Percentiles rank a stretch among this genome's conserved stretches.
These are phyloP conservation scores for Cervus canadensis DNA, from an alignment of 2,113 vertebrate genomes.

Conservation along the genomic window DNA sequence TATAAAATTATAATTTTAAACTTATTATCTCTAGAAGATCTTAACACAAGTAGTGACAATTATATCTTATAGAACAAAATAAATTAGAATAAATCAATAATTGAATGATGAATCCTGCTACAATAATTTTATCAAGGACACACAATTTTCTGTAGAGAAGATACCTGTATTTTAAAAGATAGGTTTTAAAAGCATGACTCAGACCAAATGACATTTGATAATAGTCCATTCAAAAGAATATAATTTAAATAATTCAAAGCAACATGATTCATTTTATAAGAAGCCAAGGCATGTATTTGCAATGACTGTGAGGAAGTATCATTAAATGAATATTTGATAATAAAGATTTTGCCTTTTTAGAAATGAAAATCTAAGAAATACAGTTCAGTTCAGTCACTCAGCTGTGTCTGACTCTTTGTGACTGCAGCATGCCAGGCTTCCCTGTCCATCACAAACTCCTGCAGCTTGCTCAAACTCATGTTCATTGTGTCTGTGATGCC, in stretches of 20 bases:
- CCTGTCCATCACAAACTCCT: not conserved
- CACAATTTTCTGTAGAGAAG: not conserved
- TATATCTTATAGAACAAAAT: not conserved
- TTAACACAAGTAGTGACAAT: not conserved
- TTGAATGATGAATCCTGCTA: not conserved
- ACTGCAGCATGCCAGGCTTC: not conserved
- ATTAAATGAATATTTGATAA: constrained; percentile 10
- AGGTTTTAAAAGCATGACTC: not conserved
- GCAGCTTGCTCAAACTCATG: not conserved
- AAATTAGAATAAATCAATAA: not conserved
- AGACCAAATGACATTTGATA: not conserved
- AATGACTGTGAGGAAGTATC: not conserved
- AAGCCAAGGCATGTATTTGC: not conserved
- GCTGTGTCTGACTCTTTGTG: not conserved
- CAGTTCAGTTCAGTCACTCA: not conserved
- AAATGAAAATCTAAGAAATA: not conserved
- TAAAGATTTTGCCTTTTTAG: not conserved
- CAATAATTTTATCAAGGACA: not conserved
- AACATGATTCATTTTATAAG: not conserved
- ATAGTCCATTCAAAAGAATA: not conserved
- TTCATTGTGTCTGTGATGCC: not conserved
- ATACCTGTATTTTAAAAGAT: not conserved
- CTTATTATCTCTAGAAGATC: not conserved
- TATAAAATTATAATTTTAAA: not conserved
- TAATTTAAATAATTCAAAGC: not conserved